Percentiles rank a stretch among this genome's conserved stretches.
Evolutionary conservation across 1,140 invertebrate genomes (phyloP).

Genomic region (Drosophila kepulauana): DNA sequence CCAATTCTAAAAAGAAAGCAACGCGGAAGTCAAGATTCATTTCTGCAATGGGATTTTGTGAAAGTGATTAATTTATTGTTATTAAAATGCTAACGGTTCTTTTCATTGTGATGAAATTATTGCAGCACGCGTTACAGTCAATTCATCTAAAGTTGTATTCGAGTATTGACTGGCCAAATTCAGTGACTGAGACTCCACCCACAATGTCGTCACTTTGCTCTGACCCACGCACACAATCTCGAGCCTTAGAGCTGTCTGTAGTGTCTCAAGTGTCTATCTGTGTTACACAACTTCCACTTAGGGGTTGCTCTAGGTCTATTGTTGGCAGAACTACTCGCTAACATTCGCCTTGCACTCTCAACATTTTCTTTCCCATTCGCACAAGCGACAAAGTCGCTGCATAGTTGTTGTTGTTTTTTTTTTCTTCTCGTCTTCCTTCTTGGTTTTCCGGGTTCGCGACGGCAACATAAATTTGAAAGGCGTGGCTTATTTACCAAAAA

Average conservation of each 20-base stretch:
- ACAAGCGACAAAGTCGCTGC: slow-evolving; percentile 32
- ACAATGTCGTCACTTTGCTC: slow-evolving; percentile 53
- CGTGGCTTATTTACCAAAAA: slow-evolving; percentile 71
- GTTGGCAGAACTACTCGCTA: slow-evolving; percentile 67
- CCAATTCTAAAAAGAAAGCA: not conserved
- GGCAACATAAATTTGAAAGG: slow-evolving; percentile 69
- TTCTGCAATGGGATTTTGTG: not conserved
- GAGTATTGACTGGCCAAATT: slow-evolving; percentile 10
- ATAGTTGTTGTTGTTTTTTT: slow-evolving; percentile 37
- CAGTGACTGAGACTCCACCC: slow-evolving; percentile 47
- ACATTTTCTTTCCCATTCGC: slow-evolving; percentile 49
- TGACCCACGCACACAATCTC: slow-evolving; percentile 29
- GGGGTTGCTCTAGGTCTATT: slow-evolving; percentile 78
- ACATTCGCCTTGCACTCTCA: slow-evolving; percentile 52
- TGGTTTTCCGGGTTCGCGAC: slow-evolving; percentile 72
- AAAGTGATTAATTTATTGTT: not conserved
- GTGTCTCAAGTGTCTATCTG: slow-evolving; percentile 68
- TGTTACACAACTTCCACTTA: slow-evolving; percentile 55
- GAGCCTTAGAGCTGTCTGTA: slow-evolving; percentile 8
- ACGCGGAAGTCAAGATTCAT: not conserved
- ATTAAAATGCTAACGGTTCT: not conserved
- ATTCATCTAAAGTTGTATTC: slow-evolving; percentile 6
- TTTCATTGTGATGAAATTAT: slow-evolving; percentile 31
- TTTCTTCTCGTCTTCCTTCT: slow-evolving; percentile 48
- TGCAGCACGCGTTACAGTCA: not conserved